Evolutionary conservation across 1,140 invertebrate species (phyloP).

Genomic region (Euwallacea similis): DNA sequence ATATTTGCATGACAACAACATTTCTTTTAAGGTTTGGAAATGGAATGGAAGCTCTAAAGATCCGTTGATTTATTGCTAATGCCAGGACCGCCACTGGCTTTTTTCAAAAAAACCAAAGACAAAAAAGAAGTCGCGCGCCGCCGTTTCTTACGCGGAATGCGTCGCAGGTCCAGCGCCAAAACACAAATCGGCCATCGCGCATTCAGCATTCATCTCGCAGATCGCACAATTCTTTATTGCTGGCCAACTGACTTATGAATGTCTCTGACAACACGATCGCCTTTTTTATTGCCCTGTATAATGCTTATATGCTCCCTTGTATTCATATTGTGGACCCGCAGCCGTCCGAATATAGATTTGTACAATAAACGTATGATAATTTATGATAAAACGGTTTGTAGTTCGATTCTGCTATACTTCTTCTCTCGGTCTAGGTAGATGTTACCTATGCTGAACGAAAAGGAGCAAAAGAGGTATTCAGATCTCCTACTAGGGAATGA

Average conservation of each 20-base stretch:
- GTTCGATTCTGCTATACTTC: too few species aligned
- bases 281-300: conserved; percentile 42
- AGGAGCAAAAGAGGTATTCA: too few species aligned
- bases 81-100: too few species aligned
- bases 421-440: too few species aligned
- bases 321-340: conserved; percentile 40
- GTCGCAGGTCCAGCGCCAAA: conserved; percentile 51
- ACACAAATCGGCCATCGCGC: conserved; percentile 50
- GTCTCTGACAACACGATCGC: conserved; percentile 40
- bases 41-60: too few species aligned
- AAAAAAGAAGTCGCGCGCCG: conserved; percentile 30
- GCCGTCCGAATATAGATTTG: conserved; percentile 26
- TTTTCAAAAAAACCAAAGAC: neutral
- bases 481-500: too few species aligned
- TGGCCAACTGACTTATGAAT: conserved; percentile 49
- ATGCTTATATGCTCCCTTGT: conserved; percentile 41
- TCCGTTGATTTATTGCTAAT: too few species aligned
- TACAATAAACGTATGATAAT: conserved; percentile 36
- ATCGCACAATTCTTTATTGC: conserved; percentile 45
- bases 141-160: conserved; percentile 42
- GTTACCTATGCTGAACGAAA: too few species aligned
- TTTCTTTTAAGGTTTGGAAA: too few species aligned
- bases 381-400: conserved; percentile 20
- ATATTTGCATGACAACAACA: too few species aligned
- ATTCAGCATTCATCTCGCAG: conserved; percentile 48